phyloP scores from a whole-genome alignment of 2,888 invertebrate genomes.

The Mythimna impura region DNA sequence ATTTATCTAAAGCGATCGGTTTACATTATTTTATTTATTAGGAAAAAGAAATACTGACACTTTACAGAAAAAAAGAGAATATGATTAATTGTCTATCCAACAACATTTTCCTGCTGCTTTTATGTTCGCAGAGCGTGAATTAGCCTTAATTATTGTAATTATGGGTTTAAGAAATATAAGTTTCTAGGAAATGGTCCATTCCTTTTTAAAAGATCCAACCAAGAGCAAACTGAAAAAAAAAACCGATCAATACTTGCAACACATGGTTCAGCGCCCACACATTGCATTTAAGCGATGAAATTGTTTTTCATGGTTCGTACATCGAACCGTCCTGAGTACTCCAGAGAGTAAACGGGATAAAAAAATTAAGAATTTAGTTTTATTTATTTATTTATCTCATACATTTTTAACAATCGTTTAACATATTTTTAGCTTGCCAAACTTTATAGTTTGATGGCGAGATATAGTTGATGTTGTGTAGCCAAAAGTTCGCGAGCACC shows the following conservation, averaged over 20 bases:
- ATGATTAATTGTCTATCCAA: too few relatives aligned
- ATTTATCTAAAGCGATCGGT: background rate
- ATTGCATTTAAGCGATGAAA: slow-evolving; percentile 9
- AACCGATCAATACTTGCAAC: background rate
- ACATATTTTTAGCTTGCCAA: too few relatives aligned
- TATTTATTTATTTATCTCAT: too few relatives aligned
- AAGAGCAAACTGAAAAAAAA: slow-evolving; percentile 9
- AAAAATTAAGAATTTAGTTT: slow-evolving; percentile 33
- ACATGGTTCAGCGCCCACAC: slow-evolving; percentile 3
- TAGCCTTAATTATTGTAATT: background rate
- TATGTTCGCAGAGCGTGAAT: too few relatives aligned
- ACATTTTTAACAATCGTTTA: too few relatives aligned
- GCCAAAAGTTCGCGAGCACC: background rate
- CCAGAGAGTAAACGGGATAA: slow-evolving; percentile 4
- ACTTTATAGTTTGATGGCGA: too few relatives aligned
- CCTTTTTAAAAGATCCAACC: background rate
- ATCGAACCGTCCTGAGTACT: background rate
- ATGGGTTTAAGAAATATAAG: too few relatives aligned
- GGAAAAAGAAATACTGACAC: too few relatives aligned
- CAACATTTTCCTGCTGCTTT: too few relatives aligned
- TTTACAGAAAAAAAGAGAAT: too few relatives aligned
- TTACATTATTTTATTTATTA: too few relatives aligned
- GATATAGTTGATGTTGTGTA: background rate
- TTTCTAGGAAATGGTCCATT: background rate
- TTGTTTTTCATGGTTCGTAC: slow-evolving; percentile 2